Conservation (phyloP, 1,140 invertebrate species). For the Hormaphis cornu region DNA sequence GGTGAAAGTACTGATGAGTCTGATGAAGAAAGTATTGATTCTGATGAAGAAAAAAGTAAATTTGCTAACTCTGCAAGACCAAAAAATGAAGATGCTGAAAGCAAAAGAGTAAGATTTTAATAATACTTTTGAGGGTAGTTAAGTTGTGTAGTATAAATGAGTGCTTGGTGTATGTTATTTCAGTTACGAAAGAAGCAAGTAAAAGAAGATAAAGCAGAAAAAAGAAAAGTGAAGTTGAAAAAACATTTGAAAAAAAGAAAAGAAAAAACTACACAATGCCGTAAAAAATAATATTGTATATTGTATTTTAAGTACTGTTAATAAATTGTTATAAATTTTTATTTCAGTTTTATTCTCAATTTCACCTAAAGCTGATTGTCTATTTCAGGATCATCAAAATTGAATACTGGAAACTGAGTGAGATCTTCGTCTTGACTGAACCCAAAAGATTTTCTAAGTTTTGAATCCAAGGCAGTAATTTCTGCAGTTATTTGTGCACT, state of each 20-base stretch:
- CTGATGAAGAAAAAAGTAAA: conserved; percentile 48
- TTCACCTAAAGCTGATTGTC: neutral
- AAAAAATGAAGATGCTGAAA: conserved; percentile 75
- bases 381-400: neutral
- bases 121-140: neutral
- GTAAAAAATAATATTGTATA: conserved; percentile 20
- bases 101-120: conserved; percentile 57
- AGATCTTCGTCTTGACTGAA: neutral
- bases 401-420: neutral
- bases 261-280: conserved; percentile 49
- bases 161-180: conserved; percentile 33
- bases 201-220: conserved; percentile 81
- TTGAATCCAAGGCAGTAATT: neutral
- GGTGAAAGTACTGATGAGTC: conserved; percentile 34
- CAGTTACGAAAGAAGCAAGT: conserved; percentile 70
- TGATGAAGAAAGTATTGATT: conserved; percentile 41
- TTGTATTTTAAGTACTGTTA: neutral
- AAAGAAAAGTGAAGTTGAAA: conserved; percentile 83
- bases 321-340: neutral
- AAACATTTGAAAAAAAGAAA: conserved; percentile 92
- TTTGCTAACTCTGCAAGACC: conserved; percentile 62
- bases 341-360: neutral
- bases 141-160: neutral
- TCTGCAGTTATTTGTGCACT: neutral
- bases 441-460: neutral